Evolutionary conservation across 2,888 invertebrate genomes (phyloP).

Genomic region (Catotricha subobsoleta): DNA sequence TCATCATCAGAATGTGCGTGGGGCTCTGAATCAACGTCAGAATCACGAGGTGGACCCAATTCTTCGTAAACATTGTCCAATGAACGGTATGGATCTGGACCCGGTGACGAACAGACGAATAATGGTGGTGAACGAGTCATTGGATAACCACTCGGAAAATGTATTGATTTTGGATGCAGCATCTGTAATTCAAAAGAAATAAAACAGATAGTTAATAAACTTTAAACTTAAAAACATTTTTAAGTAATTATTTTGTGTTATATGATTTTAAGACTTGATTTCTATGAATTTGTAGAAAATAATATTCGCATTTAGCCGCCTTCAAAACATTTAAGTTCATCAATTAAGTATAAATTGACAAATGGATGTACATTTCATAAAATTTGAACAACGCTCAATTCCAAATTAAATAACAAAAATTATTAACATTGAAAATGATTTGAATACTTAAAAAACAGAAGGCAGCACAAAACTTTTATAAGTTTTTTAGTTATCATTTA

Average conservation of each 20-base stretch:
- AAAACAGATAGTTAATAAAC: neutral
- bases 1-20: conserved; percentile 64
- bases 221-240: neutral
- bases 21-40: conserved; percentile 42
- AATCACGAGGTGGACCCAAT: conserved; percentile 40
- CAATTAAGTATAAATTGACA: no score
- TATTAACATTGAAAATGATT: neutral
- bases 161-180: conserved; percentile 48
- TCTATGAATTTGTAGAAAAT: no score
- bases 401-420: no score
- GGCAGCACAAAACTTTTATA: no score
- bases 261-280: no score
- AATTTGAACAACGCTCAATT: no score
- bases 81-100: conserved; percentile 42
- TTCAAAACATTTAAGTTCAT: no score
- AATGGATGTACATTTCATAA: no score
- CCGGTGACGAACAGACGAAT: conserved; percentile 45
- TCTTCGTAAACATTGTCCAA: conserved; percentile 71
- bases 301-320: no score
- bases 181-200: conserved; percentile 35
- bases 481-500: no score
- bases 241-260: neutral
- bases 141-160: conserved; percentile 42
- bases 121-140: conserved; percentile 41
- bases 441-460: neutral